A percentile compares a stretch with the other conserved stretches of the same genome.
These are phyloP conservation scores for Hassar affinis DNA, from an alignment of 2,113 vertebrate genomes.

Conservation along the genomic window DNA sequence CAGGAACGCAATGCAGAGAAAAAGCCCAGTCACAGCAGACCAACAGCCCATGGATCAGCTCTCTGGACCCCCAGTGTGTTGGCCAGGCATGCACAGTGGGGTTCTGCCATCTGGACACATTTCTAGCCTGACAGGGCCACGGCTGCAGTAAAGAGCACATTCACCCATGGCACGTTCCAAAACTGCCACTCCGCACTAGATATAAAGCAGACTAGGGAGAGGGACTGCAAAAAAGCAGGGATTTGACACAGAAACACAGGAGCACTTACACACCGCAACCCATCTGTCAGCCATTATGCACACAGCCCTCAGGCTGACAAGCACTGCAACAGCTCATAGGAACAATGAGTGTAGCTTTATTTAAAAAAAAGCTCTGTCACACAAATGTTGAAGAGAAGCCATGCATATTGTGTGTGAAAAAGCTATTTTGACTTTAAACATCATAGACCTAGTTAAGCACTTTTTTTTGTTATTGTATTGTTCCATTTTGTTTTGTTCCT, in stretches of 20 bases:
- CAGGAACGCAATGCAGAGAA: constrained; percentile 56
- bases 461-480: neutral
- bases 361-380: neutral
- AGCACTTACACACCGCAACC: constrained; percentile 39
- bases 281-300: constrained; percentile 55
- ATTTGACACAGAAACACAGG: constrained; percentile 33
- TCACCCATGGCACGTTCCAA: constrained; percentile 45
- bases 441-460: neutral
- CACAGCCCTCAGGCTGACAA: constrained; percentile 27
- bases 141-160: constrained; percentile 55
- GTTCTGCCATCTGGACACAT: constrained; percentile 68
- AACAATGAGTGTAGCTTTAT: constrained; percentile 15
- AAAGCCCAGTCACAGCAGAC: constrained; percentile 59
- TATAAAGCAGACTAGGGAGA: constrained; percentile 44
- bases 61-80: constrained; percentile 53
- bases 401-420: neutral
- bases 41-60: constrained; percentile 63
- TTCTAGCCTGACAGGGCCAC: constrained; percentile 60
- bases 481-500: neutral
- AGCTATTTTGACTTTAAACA: neutral
- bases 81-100: constrained; percentile 64
- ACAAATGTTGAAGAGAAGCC: neutral
- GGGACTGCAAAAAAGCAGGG: constrained; percentile 31
- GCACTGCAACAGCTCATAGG: constrained; percentile 1
- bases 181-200: constrained; percentile 59